Evolutionary conservation across 2,113 vertebrate species (phyloP).

Genomic region (Myanophis thanlyinensis): DNA sequence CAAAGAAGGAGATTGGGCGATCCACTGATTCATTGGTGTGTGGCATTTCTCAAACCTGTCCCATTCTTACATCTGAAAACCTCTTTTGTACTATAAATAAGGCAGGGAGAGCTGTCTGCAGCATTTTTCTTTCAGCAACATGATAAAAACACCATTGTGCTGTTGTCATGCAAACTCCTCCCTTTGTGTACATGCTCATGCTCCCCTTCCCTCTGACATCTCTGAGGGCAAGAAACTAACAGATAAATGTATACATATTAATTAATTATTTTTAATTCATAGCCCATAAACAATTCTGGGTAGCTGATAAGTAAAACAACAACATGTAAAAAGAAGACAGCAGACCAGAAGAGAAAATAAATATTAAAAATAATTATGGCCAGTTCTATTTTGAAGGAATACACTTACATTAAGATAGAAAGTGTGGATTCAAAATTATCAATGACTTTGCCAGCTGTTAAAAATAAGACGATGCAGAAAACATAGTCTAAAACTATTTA

Average conservation of each 20-base stretch:
- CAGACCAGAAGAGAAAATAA: not conserved
- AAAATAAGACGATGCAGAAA: not conserved
- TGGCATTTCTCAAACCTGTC: not conserved
- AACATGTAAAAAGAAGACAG: not conserved
- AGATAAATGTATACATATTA: not conserved
- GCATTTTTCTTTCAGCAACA: not conserved
- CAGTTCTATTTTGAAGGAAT: not conserved
- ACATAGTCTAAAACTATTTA: not conserved
- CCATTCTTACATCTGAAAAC: not conserved
- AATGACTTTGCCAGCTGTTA: not conserved
- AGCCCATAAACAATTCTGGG: not conserved
- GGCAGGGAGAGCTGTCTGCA: not conserved
- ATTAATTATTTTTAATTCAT: not conserved
- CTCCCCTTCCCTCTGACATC: not conserved
- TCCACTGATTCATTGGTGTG: not conserved
- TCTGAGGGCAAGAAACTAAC: not conserved
- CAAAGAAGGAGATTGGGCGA: not conserved
- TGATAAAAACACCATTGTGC: not conserved
- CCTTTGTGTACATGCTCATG: not conserved
- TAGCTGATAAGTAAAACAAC: not conserved
- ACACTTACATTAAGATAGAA: not conserved
- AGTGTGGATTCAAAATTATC: not conserved
- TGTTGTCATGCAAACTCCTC: not conserved
- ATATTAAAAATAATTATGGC: not conserved
- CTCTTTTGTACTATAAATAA: not conserved